Evolutionary conservation across 2,888 invertebrate genomes (phyloP), one percentile per base, ranked within the genome.

Genomic region (Bursaphelenchus okinawaensis): DNA sequence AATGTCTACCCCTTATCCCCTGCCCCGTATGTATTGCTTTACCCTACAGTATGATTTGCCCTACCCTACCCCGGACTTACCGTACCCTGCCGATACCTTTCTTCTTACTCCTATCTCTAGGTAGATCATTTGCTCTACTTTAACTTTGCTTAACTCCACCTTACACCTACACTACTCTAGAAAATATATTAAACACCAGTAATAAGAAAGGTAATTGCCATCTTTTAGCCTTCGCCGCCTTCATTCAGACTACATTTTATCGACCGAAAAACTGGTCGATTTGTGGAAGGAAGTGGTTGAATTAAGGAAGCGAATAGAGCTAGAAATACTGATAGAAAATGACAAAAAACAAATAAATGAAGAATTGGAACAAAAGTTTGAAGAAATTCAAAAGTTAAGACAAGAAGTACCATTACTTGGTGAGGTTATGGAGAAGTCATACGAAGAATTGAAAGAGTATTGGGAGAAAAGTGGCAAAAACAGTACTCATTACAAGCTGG

Each of bases 391-490:
- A 6, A 1, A 16, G 23, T 19, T 59, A 1, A n/a, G 52, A 8
- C n/a, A 3, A 12, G 60, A 59, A 12, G 22, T 59, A 1, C 60
- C 60, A 6, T 55, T 4, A 27, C 50, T 59, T 8, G 60, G 23
- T 12, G 1, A 23, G 4, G n/a, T 59, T 12, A 59, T 59, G 60
- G 60, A 59, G 24, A 16, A 12, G 2, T 1, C 60, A 4, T 59
- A 59, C 60, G 60, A 59, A 20, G 19, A 20, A 22, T 59, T 59
- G 52, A 27, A 59, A 20, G 50, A 61, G 8, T 23, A 55, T 4
- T 20, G 60, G 27, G 50, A 59, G 22, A 61, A 4, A 20, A 59
- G 55, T 20, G 52, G 60, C 1, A 1, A 16, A 20, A 54, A 59
- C 56, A 59, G 22, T 9, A 54, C 12, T 50, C 23, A 20, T 22